Percentiles rank a stretch among this genome's conserved stretches.
These are phyloP conservation scores for Catharus bicknelli DNA, from an alignment of 2,113 vertebrate species.

Conservation along the genomic window DNA sequence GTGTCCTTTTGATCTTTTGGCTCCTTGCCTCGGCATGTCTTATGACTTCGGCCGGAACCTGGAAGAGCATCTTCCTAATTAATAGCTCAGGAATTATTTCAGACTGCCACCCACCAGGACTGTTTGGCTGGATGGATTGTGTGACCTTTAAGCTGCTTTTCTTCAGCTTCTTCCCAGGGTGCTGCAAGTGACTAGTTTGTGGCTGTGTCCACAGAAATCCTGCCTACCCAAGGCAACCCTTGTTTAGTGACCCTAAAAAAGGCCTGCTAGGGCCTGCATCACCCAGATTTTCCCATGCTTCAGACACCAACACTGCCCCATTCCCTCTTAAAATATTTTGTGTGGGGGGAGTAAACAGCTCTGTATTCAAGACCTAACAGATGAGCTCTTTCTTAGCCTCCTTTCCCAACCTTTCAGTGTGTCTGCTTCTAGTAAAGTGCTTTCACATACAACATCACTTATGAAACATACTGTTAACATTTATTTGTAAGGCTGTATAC, in stretches of 20 bases:
- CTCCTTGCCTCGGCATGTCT: constrained; percentile 48
- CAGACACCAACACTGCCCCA: neutral
- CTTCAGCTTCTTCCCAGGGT: neutral
- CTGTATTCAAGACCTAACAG: neutral
- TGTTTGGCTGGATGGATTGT: constrained; percentile 44
- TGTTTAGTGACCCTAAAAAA: neutral
- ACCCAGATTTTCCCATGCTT: neutral
- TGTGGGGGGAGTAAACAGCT: constrained; percentile 23
- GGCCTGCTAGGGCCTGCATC: neutral
- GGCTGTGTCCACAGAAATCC: neutral
- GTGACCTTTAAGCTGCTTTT: constrained; percentile 42
- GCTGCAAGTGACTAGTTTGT: neutral
- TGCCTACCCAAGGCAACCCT: neutral
- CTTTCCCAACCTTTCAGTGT: neutral
- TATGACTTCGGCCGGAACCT: constrained; percentile 35
- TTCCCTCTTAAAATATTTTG: constrained; percentile 17
- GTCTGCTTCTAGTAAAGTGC: neutral
- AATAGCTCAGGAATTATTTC: constrained; percentile 65
- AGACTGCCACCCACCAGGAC: constrained; percentile 66
- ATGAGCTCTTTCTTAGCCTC: neutral
- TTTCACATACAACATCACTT: constrained; percentile 18
- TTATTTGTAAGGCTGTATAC: constrained; percentile 27
- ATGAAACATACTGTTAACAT: constrained; percentile 28
- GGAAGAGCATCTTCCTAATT: constrained; percentile 61
- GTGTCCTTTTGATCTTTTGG: constrained; percentile 67